Base-by-base conservation (phyloP, 2,888 invertebrate genomes). In the Priocnemis perturbator region DNA sequence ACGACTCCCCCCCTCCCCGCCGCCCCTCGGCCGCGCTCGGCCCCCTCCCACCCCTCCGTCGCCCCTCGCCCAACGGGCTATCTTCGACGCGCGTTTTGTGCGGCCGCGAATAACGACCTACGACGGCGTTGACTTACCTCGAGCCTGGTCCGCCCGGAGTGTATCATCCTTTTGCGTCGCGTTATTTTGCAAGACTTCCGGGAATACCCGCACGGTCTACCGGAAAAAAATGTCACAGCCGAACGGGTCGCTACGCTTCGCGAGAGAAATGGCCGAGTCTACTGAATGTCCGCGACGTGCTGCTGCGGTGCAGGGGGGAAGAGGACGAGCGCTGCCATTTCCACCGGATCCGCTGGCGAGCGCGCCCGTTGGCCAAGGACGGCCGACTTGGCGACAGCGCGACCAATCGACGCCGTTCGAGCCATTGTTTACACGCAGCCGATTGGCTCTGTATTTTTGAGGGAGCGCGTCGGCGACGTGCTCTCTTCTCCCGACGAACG, bases 121-220 rank as follows among this genome's bases (percentile, higher is more conserved):
- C 60, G 11, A 7, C 11, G 20, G 26, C 50, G 48, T 69, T 81
- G 83, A 84, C 86, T 86, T 88, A 88, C 89, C 89, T 88, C 88
- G 88, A 88, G 89, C 87, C 88, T 88, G 83, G 89, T 87, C 67
- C 89, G 89, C 87, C 88, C 89, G 87, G 89, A 89, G 84, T 89
- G 89, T 88, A 89, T 89, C 89, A 89, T 89, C 87, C 88, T 89
- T 88, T 89, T 89, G 85, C 87, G 87, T 85, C 87, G 88, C 88
- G 88, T 89, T 88, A 89, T 89, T 88, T 88, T 88, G 88, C 83
- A 81, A 80, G 80, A 73, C 78, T 84, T 83, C 80, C 85, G 86
- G 85, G 85, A 83, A 78, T 75, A 83, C 86, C 85, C 86, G 86
- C 84, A 82, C 84, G 78, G 71, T 77, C 74, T 74, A 37, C 61